phyloP scores from a whole-genome alignment of 2,888 invertebrate genomes.

The Amphipyra berbera region DNA sequence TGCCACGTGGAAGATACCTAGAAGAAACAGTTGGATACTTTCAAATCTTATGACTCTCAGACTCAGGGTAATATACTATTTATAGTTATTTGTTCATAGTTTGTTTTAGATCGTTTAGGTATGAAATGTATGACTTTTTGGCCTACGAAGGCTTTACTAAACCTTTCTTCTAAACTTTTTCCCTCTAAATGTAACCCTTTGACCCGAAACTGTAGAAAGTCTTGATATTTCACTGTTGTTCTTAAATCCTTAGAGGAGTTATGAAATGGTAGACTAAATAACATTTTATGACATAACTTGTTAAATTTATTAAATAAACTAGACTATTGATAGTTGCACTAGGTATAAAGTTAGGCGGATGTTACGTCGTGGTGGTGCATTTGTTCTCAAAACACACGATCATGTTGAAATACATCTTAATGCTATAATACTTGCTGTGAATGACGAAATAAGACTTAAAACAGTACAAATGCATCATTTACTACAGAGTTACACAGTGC shows the following conservation, averaged over 20 bases:
- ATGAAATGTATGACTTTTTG: constrained; percentile 80
- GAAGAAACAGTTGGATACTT: constrained; percentile 64
- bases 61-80: constrained; percentile 87
- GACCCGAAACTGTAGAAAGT: constrained; percentile 55
- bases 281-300: constrained; percentile 69
- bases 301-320: constrained; percentile 79
- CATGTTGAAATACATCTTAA: constrained; percentile 8
- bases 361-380: constrained; percentile 50
- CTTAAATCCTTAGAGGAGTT: constrained; percentile 74
- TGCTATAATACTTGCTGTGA: constrained; percentile 24
- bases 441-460: constrained; percentile 34
- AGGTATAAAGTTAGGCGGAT: constrained; percentile 66
- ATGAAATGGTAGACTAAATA: constrained; percentile 65
- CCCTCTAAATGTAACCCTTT: constrained; percentile 61
- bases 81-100: constrained; percentile 74
- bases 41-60: constrained; percentile 87
- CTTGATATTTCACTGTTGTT: constrained; percentile 74
- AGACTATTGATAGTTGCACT: constrained; percentile 81
- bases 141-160: constrained; percentile 75
- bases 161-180: constrained; percentile 60
- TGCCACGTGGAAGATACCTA: constrained; percentile 73
- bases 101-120: constrained; percentile 75
- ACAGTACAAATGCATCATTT: constrained; percentile 62
- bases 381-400: constrained; percentile 43
- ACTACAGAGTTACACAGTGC: constrained; percentile 25